These are phyloP conservation scores for Hydropsyche betteni DNA, from an alignment of 2,888 invertebrate species.

Conservation along the genomic window DNA sequence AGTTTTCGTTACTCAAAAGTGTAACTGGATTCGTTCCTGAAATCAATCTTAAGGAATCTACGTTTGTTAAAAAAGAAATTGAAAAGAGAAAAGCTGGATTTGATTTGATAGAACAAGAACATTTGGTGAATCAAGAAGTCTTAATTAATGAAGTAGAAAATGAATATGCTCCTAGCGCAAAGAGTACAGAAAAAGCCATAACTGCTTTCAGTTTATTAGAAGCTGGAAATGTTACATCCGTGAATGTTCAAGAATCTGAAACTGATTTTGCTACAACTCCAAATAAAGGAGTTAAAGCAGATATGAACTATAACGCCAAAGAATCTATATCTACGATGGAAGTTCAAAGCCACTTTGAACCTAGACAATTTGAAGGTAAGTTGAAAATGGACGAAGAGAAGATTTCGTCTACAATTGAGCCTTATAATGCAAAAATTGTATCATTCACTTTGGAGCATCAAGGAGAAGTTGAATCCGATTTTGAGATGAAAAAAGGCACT, in stretches of 20 bases:
- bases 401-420: constrained; percentile 65
- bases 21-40: constrained; percentile 71
- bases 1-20: constrained; percentile 62
- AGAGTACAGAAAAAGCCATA: constrained; percentile 61
- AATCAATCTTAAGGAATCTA: constrained; percentile 72
- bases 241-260: constrained; percentile 75
- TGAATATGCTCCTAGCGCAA: constrained; percentile 60
- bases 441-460: constrained; percentile 72
- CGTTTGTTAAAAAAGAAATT: constrained; percentile 62
- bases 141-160: constrained; percentile 70
- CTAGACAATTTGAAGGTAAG: constrained; percentile 63
- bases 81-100: constrained; percentile 68
- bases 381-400: constrained; percentile 67
- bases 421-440: constrained; percentile 72
- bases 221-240: constrained; percentile 67
- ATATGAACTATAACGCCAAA: constrained; percentile 66
- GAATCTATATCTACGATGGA: constrained; percentile 71
- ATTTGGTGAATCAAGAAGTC: constrained; percentile 69
- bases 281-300: constrained; percentile 67
- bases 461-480: constrained; percentile 64
- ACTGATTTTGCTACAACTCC: constrained; percentile 64
- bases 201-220: constrained; percentile 67
- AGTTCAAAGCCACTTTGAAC: constrained; percentile 66
- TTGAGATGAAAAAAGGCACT: constrained; percentile 56
- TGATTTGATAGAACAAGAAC: constrained; percentile 70